Evolutionary conservation across 1,140 invertebrate species (phyloP).

Genomic region (Arion vulgaris): DNA sequence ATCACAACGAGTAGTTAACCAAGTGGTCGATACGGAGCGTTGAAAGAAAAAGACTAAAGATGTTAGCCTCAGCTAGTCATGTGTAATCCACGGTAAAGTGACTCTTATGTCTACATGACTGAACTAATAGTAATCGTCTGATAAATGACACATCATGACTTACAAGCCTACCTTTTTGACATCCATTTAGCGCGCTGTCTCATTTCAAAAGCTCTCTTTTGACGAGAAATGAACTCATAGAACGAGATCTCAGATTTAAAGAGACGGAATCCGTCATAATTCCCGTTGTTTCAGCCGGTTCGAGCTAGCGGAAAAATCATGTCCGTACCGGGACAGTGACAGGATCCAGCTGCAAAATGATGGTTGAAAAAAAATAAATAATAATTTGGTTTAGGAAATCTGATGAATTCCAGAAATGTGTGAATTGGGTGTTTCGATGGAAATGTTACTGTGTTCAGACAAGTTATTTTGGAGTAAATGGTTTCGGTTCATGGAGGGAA

Average conservation of each 20-base stretch:
- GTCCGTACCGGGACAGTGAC: background rate
- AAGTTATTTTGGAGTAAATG: too few species aligned
- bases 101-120: background rate
- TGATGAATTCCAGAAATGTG: too few species aligned
- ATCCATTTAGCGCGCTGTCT: slow-evolving; percentile 3
- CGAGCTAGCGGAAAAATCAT: background rate
- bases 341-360: background rate
- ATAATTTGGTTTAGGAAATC: background rate
- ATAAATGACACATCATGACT: background rate
- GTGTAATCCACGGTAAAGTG: too few species aligned
- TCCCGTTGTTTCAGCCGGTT: background rate
- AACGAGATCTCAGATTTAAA: background rate
- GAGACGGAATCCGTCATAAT: background rate
- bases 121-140: background rate
- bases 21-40: too few species aligned
- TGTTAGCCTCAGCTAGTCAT: too few species aligned
- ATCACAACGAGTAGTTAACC: too few species aligned
- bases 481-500: too few species aligned
- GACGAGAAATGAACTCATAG: background rate
- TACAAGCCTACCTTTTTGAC: background rate
- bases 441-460: too few species aligned
- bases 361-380: background rate
- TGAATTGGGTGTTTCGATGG: too few species aligned
- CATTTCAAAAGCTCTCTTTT: background rate
- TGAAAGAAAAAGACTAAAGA: too few species aligned